Evolutionary conservation across 2,797 vertebrate species (phyloP).

Genomic region (Podarcis lilfordi): DNA sequence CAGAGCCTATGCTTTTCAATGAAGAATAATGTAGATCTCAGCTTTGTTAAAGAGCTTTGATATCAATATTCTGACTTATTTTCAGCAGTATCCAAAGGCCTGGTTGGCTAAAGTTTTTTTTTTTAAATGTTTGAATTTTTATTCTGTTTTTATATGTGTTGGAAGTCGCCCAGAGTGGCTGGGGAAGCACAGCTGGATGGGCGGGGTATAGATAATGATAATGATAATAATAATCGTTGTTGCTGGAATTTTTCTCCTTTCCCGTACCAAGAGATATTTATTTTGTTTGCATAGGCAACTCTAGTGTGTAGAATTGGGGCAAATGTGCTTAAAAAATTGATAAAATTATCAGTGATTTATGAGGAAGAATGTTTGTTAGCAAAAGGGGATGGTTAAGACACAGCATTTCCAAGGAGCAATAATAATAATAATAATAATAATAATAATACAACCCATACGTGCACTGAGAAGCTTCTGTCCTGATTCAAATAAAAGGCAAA

Average conservation of each 20-base stretch:
- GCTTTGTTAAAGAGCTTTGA: not conserved
- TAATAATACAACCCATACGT: not conserved
- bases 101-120: not conserved
- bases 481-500: not conserved
- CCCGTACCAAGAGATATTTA: not conserved
- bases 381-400: not conserved
- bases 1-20: not conserved
- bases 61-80: not conserved
- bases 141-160: too few relatives aligned
- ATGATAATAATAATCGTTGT: not conserved
- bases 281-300: not conserved
- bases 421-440: not conserved
- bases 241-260: not conserved
- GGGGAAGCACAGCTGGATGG: too few relatives aligned
- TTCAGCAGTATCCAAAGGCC: not conserved
- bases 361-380: not conserved
- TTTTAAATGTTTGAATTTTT: too few relatives aligned
- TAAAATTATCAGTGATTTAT: not conserved
- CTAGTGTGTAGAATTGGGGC: not conserved
- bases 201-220: too few relatives aligned
- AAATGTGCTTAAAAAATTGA: too few relatives aligned
- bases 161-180: too few relatives aligned
- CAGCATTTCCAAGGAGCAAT: not conserved
- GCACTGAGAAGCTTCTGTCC: not conserved
- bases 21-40: fast-evolving